phyloP scores from a whole-genome alignment of 2,113 vertebrate genomes.

The Apaloderma vittatum region DNA sequence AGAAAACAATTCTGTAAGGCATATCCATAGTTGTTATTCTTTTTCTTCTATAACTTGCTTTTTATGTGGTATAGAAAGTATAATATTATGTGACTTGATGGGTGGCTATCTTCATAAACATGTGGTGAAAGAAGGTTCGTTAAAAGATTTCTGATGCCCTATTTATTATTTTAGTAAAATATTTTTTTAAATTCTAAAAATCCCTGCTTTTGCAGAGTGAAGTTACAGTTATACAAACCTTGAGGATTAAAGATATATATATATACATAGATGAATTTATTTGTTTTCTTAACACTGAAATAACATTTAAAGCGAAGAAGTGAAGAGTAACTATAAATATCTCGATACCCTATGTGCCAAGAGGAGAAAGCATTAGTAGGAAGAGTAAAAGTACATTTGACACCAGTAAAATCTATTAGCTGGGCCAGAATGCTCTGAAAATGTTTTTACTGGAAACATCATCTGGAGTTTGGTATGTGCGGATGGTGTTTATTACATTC shows the following conservation, averaged over 20 bases:
- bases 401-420: slow-evolving; percentile 13
- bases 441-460: slow-evolving; percentile 57
- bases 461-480: neutral
- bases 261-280: neutral
- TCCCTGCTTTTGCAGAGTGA: neutral
- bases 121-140: neutral
- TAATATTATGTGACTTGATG: neutral
- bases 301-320: neutral
- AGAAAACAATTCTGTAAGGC: neutral
- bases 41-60: neutral
- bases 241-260: neutral
- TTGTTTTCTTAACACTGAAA: slow-evolving; percentile 6
- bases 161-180: neutral
- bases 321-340: neutral
- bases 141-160: neutral
- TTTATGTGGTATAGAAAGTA: neutral
- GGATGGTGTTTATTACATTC: slow-evolving; percentile 16
- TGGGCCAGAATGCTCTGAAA: slow-evolving; percentile 32
- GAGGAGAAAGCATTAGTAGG: neutral
- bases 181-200: neutral
- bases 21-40: neutral
- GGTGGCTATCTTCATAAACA: neutral
- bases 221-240: neutral
- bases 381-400: slow-evolving; percentile 6
- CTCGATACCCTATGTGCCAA: neutral